A percentile compares a stretch with the other conserved stretches of the same genome.
Evolutionary conservation across 1,140 invertebrate genomes (phyloP).

Genomic region (Lanistes nyassanus): DNA sequence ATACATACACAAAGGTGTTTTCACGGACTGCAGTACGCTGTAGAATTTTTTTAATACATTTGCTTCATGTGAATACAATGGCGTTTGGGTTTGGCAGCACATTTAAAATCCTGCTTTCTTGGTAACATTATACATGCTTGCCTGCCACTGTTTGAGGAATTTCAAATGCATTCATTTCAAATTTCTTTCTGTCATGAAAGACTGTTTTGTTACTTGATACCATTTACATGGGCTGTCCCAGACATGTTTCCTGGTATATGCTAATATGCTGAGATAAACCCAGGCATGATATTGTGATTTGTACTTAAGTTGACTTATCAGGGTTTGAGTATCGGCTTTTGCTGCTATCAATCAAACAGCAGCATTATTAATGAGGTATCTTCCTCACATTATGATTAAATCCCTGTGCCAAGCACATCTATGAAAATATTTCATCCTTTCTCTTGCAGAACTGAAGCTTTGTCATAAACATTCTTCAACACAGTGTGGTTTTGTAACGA

Average conservation of each 20-base stretch:
- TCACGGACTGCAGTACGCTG: no score
- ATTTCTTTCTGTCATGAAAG: neutral
- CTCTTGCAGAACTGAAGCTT: neutral
- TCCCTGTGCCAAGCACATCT: neutral
- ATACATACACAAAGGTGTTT: no score
- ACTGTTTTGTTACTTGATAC: neutral
- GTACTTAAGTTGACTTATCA: slow-evolving; percentile 1
- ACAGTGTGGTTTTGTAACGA: neutral
- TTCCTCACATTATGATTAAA: no score
- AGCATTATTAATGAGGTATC: no score
- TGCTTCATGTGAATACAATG: no score
- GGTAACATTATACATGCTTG: neutral
- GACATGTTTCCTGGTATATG: neutral
- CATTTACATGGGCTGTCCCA: no score
- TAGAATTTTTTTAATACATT: no score
- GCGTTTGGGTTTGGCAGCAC: neutral
- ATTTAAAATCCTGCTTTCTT: neutral
- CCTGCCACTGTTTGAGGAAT: neutral
- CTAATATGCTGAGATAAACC: neutral
- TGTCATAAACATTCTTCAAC: neutral
- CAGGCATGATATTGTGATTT: neutral
- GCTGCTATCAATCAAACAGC: no score
- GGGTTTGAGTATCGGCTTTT: no score
- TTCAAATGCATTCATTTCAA: no score
- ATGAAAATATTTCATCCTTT: neutral